These are phyloP conservation scores for Chiloscyllium punctatum DNA, from an alignment of 2,797 vertebrate species.

Conservation along the genomic window DNA sequence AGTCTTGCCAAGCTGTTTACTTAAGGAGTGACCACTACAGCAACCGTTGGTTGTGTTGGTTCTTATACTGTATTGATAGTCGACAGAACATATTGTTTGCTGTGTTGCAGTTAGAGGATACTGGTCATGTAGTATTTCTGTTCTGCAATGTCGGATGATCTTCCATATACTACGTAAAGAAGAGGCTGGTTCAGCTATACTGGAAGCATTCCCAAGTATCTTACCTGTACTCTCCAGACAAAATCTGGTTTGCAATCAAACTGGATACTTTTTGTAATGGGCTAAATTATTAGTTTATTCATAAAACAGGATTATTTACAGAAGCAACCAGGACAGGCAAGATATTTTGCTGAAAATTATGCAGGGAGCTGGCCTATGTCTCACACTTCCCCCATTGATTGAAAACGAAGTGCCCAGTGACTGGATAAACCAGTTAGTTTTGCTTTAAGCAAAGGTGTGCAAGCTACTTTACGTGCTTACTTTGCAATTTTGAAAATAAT, in stretches of 20 bases:
- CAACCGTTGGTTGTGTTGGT: neutral
- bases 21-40: neutral
- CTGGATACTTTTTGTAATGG: neutral
- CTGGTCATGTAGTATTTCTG: neutral
- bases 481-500: neutral
- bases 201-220: neutral
- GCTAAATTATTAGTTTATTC: slow-evolving; percentile 4
- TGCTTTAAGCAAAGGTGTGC: neutral
- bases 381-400: neutral
- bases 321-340: neutral
- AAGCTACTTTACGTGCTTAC: neutral
- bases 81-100: too few relatives aligned
- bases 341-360: neutral
- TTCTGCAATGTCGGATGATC: neutral
- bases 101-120: too few relatives aligned
- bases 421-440: neutral
- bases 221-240: neutral
- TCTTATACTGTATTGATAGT: neutral
- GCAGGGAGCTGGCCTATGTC: too few relatives aligned
- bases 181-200: neutral
- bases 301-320: neutral
- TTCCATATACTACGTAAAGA: neutral
- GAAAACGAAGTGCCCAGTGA: neutral
- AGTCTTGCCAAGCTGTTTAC: slow-evolving; percentile 44
- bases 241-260: too few relatives aligned